phyloP scores from a whole-genome alignment of 2,888 invertebrate genomes.

The Drosophila sordidula region DNA sequence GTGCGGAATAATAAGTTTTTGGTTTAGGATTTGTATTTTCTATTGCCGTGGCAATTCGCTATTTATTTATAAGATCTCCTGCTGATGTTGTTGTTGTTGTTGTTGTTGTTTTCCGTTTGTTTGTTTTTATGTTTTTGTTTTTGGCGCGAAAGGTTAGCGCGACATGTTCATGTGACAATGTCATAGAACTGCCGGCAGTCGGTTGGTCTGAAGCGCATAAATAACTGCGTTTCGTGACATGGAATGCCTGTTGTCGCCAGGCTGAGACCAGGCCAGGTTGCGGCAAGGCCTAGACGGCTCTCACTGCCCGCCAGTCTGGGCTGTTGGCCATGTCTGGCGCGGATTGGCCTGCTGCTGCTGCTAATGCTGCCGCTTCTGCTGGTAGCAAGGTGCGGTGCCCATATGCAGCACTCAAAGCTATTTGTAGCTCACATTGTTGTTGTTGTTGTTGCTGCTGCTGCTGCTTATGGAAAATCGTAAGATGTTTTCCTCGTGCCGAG shows the following conservation, averaged over 20 bases:
- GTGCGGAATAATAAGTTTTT: constrained; percentile 72
- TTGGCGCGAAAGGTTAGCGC: constrained; percentile 76
- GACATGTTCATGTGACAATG: constrained; percentile 82
- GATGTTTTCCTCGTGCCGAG: constrained; percentile 72
- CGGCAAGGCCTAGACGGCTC: constrained; percentile 61
- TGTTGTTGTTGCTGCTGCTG: constrained; percentile 3
- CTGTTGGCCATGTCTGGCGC: constrained; percentile 76
- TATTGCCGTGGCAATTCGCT: neutral
- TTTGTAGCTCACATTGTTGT: constrained; percentile 70
- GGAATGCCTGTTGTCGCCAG: constrained; percentile 56
- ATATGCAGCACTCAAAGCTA: constrained; percentile 76
- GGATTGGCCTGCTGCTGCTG: constrained; percentile 58
- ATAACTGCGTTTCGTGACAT: constrained; percentile 81
- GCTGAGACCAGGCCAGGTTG: constrained; percentile 20
- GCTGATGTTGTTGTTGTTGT: constrained; percentile 42
- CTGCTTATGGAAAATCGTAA: constrained; percentile 79
- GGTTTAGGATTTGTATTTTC: constrained; percentile 14
- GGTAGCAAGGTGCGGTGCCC: constrained; percentile 79
- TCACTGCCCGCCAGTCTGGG: constrained; percentile 66
- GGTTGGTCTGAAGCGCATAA: constrained; percentile 75
- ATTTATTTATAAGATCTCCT: constrained; percentile 53
- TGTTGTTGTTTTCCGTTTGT: constrained; percentile 27
- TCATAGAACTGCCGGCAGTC: constrained; percentile 75
- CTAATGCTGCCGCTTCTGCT: constrained; percentile 49
- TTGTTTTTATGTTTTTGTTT: constrained; percentile 38